These are phyloP conservation scores for Borostomias antarcticus DNA, from an alignment of 2,797 vertebrate species.

Conservation along the genomic window DNA sequence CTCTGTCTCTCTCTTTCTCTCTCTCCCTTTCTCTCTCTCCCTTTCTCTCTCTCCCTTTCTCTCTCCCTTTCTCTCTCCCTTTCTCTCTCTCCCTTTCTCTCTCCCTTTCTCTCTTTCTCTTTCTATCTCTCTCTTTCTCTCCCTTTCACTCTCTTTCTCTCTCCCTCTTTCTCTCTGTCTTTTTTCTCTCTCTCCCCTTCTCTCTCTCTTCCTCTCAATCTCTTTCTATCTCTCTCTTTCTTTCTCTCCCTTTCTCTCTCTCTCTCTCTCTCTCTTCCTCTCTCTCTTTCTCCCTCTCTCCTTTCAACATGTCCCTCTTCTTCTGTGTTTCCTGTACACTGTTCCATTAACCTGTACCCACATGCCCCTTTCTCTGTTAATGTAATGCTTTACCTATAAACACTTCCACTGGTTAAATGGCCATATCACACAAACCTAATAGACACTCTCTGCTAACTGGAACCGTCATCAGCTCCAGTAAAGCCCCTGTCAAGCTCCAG, in stretches of 20 bases:
- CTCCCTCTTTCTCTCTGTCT: conserved; percentile 27
- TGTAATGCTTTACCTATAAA: neutral
- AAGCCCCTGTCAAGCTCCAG: too few species aligned
- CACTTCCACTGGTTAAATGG: neutral
- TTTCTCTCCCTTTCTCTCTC: neutral
- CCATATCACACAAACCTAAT: neutral
- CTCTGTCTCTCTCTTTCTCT: too few species aligned
- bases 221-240: conserved; percentile 22
- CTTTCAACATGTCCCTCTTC: neutral
- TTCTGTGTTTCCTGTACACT: too few species aligned
- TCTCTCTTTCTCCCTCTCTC: neutral
- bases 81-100: neutral
- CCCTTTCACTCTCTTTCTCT: neutral
- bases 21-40: neutral
- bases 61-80: neutral
- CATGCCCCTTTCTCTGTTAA: neutral
- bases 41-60: neutral
- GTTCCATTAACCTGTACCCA: neutral
- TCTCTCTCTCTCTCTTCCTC: neutral
- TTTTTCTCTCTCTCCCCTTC: neutral
- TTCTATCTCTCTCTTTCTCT: conserved; percentile 4
- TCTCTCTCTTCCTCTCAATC: neutral
- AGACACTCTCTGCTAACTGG: too few species aligned
- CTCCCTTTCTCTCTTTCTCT: neutral
- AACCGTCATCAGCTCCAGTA: too few species aligned